Evolutionary conservation across 2,888 invertebrate species (phyloP), one percentile per base, ranked within the genome.

Genomic region (Agriopis aurantiaria): DNA sequence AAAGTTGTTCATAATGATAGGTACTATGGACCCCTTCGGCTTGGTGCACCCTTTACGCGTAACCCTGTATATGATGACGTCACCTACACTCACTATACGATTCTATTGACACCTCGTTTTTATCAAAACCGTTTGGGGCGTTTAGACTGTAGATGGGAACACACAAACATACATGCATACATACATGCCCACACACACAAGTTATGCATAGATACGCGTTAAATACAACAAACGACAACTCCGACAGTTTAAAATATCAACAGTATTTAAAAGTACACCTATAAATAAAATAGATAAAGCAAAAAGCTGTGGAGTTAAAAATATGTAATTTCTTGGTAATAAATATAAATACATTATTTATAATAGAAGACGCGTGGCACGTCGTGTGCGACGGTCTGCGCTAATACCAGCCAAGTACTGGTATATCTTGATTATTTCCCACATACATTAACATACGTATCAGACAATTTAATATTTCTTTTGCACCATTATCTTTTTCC

Each of bases 401-500:
- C 81, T 84, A 79, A 75, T 76, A 76, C 76, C 71, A 76, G 43
- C 53, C 55, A 81, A 79, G 79, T 82, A 73, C 72, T 55, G 67
- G 66, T 73, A 77, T 83, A 85, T 83, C 84, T 86, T 88, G 84
- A 85, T 85, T 83, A 87, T 83, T 88, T 90, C 89, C 82, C 86
- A 90, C 88, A 89, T 87, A 88, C 80, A 92, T 92, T 92, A 84
- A 82, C 90, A 91, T 91, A 89, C 81, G 87, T 88, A 91, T 86
- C 80, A 80, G 84, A 90, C 84, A 86, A 88, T 88, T 88, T 88
- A 85, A 87, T 87, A 88, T 88, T 88, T 89, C 85, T 88, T 88
- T 87, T 84, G 84, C 85, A 73, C 85, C 83, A 88, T 88, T 88
- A 87, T 85, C 84, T 85, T 81, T 84, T 89, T 86, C 88, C 89